Evolutionary conservation across 2,888 invertebrate genomes (phyloP).

Genomic region (Scaptomyza cyrtandrae): DNA sequence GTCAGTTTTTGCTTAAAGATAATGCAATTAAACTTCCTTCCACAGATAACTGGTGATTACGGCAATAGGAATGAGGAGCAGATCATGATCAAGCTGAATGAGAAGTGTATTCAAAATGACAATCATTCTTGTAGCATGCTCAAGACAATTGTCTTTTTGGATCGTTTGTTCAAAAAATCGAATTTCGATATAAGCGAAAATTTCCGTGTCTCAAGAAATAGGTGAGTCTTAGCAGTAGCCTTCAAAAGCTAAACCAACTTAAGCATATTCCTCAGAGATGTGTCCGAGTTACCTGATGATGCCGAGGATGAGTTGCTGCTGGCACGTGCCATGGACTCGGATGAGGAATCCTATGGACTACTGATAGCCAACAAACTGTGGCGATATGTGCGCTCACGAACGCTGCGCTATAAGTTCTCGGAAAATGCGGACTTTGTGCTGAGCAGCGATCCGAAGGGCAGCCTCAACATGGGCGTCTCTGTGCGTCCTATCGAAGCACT

Average conservation of each 20-base stretch:
- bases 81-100: slow-evolving; percentile 90
- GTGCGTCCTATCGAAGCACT: slow-evolving; percentile 87
- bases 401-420: slow-evolving; percentile 90
- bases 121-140: slow-evolving; percentile 93
- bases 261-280: slow-evolving; percentile 61
- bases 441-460: slow-evolving; percentile 88
- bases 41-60: slow-evolving; percentile 84
- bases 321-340: slow-evolving; percentile 85
- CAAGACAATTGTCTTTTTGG: slow-evolving; percentile 92
- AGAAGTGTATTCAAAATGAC: slow-evolving; percentile 91
- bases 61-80: slow-evolving; percentile 87
- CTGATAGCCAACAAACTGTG: slow-evolving; percentile 90
- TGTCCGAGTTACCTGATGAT: slow-evolving; percentile 83
- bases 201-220: slow-evolving; percentile 90
- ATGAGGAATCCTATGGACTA: slow-evolving; percentile 87
- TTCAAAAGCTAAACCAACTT: not conserved
- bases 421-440: slow-evolving; percentile 92
- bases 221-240: slow-evolving; percentile 82
- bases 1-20: slow-evolving; percentile 1
- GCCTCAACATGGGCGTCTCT: slow-evolving; percentile 87
- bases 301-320: slow-evolving; percentile 87
- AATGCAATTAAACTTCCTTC: slow-evolving; percentile 4
- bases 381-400: slow-evolving; percentile 90
- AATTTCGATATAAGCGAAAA: slow-evolving; percentile 91
- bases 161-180: slow-evolving; percentile 91